A percentile compares a stretch with the other conserved stretches of the same genome.
phyloP scores from a whole-genome alignment of 2,113 vertebrate species.

The Lathamus discolor region DNA sequence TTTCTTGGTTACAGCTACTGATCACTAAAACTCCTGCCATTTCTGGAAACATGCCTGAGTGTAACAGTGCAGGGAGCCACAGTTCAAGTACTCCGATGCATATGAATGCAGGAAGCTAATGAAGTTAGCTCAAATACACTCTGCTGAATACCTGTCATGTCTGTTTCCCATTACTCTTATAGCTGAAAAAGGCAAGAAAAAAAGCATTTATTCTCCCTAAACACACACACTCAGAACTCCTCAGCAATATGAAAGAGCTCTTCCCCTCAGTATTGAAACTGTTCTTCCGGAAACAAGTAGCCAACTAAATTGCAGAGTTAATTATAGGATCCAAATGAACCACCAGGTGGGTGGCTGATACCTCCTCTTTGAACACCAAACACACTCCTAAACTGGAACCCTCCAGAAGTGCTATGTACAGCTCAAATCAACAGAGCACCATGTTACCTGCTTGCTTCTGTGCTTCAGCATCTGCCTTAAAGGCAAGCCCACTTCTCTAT shows the following conservation, averaged over 20 bases:
- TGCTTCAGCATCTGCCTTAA: background rate
- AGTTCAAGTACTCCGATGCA: background rate
- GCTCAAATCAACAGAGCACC: background rate
- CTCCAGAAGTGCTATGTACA: background rate
- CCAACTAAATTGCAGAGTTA: background rate
- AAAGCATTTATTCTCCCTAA: background rate
- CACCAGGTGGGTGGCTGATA: background rate
- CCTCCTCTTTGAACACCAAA: background rate
- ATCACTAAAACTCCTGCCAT: background rate
- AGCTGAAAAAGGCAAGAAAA: background rate
- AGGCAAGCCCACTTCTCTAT: background rate
- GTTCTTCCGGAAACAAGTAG: background rate
- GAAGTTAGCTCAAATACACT: background rate
- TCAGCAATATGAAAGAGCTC: background rate
- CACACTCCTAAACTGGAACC: background rate
- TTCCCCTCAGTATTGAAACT: background rate
- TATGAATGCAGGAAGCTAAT: background rate
- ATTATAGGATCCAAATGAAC: background rate
- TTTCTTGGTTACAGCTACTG: background rate
- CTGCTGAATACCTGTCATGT: background rate
- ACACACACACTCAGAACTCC: background rate
- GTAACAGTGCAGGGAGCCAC: background rate
- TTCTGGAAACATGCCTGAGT: background rate
- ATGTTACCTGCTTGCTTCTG: background rate
- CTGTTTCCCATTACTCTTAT: background rate